Base-by-base conservation (phyloP, 2,797 vertebrate genomes). In the Sebastes kiyomatsui region DNA sequence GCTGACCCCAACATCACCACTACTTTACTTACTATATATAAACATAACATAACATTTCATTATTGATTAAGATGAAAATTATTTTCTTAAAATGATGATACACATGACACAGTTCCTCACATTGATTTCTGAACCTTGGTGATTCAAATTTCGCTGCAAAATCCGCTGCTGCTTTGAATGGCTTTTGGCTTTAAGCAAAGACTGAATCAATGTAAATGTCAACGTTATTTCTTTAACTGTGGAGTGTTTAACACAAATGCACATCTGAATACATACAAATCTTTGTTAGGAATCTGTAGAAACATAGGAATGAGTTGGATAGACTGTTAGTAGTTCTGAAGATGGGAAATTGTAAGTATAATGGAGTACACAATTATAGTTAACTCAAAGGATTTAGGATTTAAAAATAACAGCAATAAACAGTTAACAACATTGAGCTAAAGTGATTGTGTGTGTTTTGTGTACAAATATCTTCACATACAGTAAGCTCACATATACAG, bases 271-370 rank as follows among this genome's bases (percentile, higher is more conserved):
- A 16, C 11, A 38, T 22, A 5, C 16, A 75, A 33, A 20, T 16
- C 25, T 23, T 22, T 35, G 9, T 64, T 54, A 6, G n/a, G 22
- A 35, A 11, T 56, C 67, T 71, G 35, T 12, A 28, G 28, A 14
- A 38, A 33, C 23, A 23, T 6, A 7, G 55, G 7, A 9, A 55
- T 67, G 8, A 42, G 49, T 12, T 58, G 33, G 28, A 32, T 54
- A 13, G 13, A 35, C 22, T 60, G 16, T 11, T 0, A 18, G 22
- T 35, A 7, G 1, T 67, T 54, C 10, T 66, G 18, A 49, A 4
- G 7, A 0, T 49, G 0, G 0, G 16, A 18, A 7, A 32, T 22
- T 7, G 28, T 25, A 9, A 72, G 8, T 2, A 23, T 11, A 22
- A 28, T 27, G 2, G 22, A 54, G 28, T 52, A 12, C 9, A 73